A percentile compares a stretch with the other conserved stretches of the same genome.
These are phyloP conservation scores for Plebejus argus DNA, from an alignment of 2,888 invertebrate species.

Conservation along the genomic window DNA sequence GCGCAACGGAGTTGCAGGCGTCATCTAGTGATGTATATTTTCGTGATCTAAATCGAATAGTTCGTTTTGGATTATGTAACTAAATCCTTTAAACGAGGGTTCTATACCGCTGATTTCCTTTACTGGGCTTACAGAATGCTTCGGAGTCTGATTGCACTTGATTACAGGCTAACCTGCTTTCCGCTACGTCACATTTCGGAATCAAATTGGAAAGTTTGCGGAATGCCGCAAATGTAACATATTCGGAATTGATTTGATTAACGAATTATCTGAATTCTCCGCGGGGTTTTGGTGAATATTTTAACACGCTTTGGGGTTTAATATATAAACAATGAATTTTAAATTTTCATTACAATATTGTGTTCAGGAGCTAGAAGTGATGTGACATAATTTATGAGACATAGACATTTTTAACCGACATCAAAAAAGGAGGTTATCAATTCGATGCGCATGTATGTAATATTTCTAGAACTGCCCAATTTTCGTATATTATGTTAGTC, in stretches of 20 bases:
- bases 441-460: no score
- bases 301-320: not conserved
- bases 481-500: no score
- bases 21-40: not conserved
- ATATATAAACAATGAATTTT: not conserved
- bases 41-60: not conserved
- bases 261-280: not conserved
- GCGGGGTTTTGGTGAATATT: not conserved
- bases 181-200: not conserved
- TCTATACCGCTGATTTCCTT: conserved; percentile 24
- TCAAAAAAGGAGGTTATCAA: no score
- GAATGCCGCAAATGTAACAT: not conserved
- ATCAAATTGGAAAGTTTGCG: not conserved
- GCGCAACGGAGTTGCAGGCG: no score
- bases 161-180: conserved; percentile 17
- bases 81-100: not conserved
- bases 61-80: not conserved
- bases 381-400: no score
- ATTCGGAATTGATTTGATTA: not conserved
- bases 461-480: no score
- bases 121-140: not conserved
- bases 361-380: not conserved
- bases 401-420: no score
- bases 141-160: conserved; percentile 20
- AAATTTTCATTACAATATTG: not conserved